A percentile compares a stretch with the other conserved stretches of the same genome.
These are phyloP conservation scores for Hydractinia echinata DNA, from an alignment of 30 jellyfish, hydroid and myxozoan genomes.

Conservation along the genomic window DNA sequence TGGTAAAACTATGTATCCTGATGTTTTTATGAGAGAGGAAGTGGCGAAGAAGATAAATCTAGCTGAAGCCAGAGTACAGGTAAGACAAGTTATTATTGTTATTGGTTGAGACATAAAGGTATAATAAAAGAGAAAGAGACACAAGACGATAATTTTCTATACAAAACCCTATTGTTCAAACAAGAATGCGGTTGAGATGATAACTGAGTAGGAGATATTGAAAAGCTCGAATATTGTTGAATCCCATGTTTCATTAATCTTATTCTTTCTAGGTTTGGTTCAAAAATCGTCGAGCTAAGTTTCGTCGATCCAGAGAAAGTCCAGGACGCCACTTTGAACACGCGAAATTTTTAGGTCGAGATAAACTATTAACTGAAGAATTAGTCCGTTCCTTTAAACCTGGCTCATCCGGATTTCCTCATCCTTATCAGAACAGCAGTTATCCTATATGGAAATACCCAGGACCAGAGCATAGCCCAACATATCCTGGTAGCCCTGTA, in stretches of 20 bases:
- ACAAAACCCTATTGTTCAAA: too few species aligned
- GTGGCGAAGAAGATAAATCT: conserved; percentile 92
- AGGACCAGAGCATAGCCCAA: conserved; percentile 55
- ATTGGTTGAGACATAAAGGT: too few species aligned
- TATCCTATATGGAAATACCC: conserved; percentile 97
- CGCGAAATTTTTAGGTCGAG: conserved; percentile 79
- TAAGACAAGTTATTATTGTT: neutral
- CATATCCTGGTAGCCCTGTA: conserved; percentile 60
- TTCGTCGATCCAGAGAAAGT: conserved; percentile 95
- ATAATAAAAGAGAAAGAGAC: too few species aligned
- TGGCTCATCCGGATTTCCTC: conserved; percentile 67
- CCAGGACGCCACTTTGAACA: conserved; percentile 92
- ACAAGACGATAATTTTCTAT: too few species aligned
- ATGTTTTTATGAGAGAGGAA: conserved; percentile 93
- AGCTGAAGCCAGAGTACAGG: conserved; percentile 99
- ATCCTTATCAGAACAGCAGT: conserved; percentile 72
- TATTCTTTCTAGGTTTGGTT: conserved; percentile 82
- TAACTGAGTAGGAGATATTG: too few species aligned
- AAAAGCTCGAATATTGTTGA: neutral
- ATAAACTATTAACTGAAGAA: conserved; percentile 85
- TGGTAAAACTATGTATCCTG: conserved; percentile 99
- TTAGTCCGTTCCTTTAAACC: conserved; percentile 86
- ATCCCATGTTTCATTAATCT: neutral
- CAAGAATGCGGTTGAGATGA: too few species aligned
- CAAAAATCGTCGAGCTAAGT: conserved; percentile 94